Percentiles rank a stretch among this genome's conserved stretches.
These are phyloP conservation scores for Strix occidentalis DNA, from an alignment of 2,797 vertebrate genomes.

Conservation along the genomic window DNA sequence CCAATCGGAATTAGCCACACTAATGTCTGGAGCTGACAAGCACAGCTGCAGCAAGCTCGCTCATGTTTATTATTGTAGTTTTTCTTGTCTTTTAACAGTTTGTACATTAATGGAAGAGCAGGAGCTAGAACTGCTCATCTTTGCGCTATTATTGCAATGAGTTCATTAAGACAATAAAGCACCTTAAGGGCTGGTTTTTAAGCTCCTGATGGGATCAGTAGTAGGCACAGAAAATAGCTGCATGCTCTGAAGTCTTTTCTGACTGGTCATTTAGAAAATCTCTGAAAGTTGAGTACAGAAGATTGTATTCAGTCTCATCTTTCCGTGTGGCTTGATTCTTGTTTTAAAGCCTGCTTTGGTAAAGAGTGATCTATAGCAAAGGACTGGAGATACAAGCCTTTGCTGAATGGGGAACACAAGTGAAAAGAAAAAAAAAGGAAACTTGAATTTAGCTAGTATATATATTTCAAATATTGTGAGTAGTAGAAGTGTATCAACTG, in stretches of 20 bases:
- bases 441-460: neutral
- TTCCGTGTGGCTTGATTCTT: neutral
- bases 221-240: neutral
- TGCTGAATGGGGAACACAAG: neutral
- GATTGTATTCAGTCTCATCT: neutral
- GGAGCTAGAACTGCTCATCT: conserved; percentile 1
- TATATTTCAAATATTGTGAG: neutral
- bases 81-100: conserved; percentile 43
- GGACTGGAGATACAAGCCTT: neutral
- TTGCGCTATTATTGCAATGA: neutral
- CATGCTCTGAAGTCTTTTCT: neutral
- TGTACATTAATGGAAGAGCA: neutral
- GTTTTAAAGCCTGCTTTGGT: neutral
- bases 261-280: neutral
- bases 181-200: conserved; percentile 3
- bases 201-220: neutral
- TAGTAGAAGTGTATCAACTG: neutral
- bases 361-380: neutral
- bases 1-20: conserved; percentile 63
- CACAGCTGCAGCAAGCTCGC: conserved; percentile 50
- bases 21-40: conserved; percentile 58
- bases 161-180: neutral
- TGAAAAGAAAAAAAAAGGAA: neutral
- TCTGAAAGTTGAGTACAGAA: neutral
- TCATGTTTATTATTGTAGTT: conserved; percentile 50